Conservation (phyloP, 1,140 invertebrate genomes). For the Zaprionus capensis region DNA sequence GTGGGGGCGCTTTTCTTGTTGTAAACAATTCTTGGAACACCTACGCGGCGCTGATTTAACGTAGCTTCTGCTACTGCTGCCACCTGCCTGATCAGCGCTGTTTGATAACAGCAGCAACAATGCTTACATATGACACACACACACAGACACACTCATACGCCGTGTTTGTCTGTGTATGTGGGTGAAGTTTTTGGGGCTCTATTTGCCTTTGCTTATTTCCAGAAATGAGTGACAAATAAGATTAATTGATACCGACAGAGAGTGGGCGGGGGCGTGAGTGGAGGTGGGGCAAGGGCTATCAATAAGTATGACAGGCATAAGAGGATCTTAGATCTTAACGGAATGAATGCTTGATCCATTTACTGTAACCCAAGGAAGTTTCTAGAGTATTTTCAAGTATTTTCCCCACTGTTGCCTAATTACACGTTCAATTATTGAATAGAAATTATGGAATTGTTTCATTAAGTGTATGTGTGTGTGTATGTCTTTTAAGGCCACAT, state of each 20-base stretch:
- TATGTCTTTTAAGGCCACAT: constrained; percentile 67
- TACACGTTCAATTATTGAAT: neutral
- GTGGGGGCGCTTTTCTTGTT: constrained; percentile 62
- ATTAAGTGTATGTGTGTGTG: constrained; percentile 23
- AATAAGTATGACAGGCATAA: constrained; percentile 66
- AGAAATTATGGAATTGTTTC: constrained; percentile 18
- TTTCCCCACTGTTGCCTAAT: neutral
- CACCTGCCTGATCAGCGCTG: constrained; percentile 81
- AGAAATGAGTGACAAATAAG: constrained; percentile 81
- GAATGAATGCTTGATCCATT: constrained; percentile 18
- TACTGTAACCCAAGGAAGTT: neutral
- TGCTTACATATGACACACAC: constrained; percentile 17
- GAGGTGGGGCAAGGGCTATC: constrained; percentile 33
- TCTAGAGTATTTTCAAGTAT: constrained; percentile 8
- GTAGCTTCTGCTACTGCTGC: constrained; percentile 75
- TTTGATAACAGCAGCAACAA: constrained; percentile 70
- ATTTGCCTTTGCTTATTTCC: constrained; percentile 53
- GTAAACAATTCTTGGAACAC: constrained; percentile 81
- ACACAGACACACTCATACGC: constrained; percentile 10
- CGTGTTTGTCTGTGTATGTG: constrained; percentile 36
- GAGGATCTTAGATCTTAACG: constrained; percentile 70
- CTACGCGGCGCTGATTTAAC: constrained; percentile 68
- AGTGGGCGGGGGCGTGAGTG: neutral
- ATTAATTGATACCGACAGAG: constrained; percentile 70
- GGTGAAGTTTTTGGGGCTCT: constrained; percentile 39